Base-by-base conservation (phyloP, 1,140 invertebrate species). In the Alviniconcha marisindica region DNA sequence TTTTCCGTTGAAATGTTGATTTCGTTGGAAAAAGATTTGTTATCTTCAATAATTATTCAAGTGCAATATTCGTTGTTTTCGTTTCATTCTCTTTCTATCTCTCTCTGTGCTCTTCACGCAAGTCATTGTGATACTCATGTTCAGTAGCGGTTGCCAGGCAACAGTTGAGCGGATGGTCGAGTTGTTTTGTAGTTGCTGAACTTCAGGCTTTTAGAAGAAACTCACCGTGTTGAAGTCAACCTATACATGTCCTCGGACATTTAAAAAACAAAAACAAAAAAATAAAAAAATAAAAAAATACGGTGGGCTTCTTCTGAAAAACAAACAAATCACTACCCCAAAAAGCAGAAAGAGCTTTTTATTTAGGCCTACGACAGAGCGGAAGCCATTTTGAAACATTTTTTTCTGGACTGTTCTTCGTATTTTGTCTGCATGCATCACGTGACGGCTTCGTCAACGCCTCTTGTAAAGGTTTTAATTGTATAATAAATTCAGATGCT, bases 11-110 rank as follows among this genome's bases (percentile, higher is more conserved):
- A 7, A n/a, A 63, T 63, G 21, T 5, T 24, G 24, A 5, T 63
- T 63, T 63, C 7, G 28, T 63, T 5, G 44, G 44, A n/a, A 48
- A 48, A 18, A 10, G 44, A 48, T 18, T 48, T 48, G 44, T 48
- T 48, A 48, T 48, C 18, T 48, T 48, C 18, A n/a, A n/a, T 18
- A 18, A 48, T 5, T 48, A 48, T 48, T 10, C 21, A n/a, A 63
- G 73, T 76, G 73, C 73, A 76, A 76, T 76, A 76, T 44, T 76
- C 21, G 73, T 76, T 76, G 73, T 76, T 76, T 31, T n/a, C 42
- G 36, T 76, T 76, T 76, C 24, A 18, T 40, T 76, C 44, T 76
- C 42, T 18, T 73, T 73, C 18, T 73, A 28, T 18, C 24, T 73
- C 33, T 73, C 18, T 33, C 24, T 44, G 33, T 42, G 40, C 12